Base-by-base conservation (phyloP, 2,797 vertebrate species). In the Typhlichthys eigenmanni region DNA sequence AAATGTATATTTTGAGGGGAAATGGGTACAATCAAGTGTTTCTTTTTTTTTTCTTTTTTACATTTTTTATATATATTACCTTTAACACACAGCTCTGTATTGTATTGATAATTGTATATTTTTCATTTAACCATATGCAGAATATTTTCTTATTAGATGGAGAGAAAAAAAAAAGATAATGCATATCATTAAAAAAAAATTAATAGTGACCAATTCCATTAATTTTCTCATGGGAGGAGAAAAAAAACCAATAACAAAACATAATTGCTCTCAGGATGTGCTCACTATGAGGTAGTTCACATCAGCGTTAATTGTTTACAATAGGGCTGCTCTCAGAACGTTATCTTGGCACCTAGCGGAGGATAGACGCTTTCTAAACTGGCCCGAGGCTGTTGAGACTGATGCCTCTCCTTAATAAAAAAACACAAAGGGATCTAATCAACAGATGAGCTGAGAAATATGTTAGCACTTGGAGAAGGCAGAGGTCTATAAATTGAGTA, bases 141-240 rank as follows among this genome's bases (percentile, higher is more conserved):
- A 93, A 93, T 98, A 95, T 96, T 97, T 98, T 97, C 95, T 92
- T 96, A 96, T 66, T 77, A 78, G 82, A 88, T 80, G 52, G 82
- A 38, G 55, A 56, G 13, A 66, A 55, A 64, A 66, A 58, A 51
- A 70, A 85, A 66, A 76, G 59, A 67, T 72, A 67, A 29, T 17
- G 64, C 70, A 74, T 66, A 34, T 53, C 55, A 2, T 38, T 47
- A 51, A 66, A 57, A 56, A 66, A 57, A 56, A 72, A 63, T 43
- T 55, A 68, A 45, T 63, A 68, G 62, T 55, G 70, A 76, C 62
- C 64, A 70, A 84, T 79, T 84, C 67, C 67, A 54, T 60, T 67
- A 32, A 59, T 83, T 78, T 74, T 62, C 60, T 56, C 24, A 17
- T 16, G 53, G 62, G 75, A 69, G 56, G 60, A 69, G 74, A 69